phyloP scores from a whole-genome alignment of 2,113 vertebrate species.

The Campylorhamphus procurvoides region DNA sequence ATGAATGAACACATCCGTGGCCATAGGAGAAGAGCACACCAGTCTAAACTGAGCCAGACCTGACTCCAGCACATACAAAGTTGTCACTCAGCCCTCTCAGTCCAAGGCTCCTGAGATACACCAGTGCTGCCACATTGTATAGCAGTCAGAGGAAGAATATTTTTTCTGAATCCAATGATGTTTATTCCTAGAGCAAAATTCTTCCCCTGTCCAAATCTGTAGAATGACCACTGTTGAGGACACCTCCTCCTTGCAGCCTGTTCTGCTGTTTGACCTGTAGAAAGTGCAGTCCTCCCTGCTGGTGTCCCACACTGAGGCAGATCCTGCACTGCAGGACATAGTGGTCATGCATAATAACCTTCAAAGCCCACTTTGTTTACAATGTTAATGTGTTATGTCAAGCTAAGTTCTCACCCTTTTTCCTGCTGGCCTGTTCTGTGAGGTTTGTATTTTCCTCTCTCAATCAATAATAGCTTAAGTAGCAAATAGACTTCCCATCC shows the following conservation, averaged over 20 bases:
- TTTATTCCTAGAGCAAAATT: not conserved
- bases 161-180: not conserved
- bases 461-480: constrained; percentile 66
- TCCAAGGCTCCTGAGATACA: not conserved
- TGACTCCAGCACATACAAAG: not conserved
- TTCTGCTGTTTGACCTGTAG: not conserved
- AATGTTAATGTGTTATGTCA: constrained; percentile 26
- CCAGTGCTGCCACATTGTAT: not conserved
- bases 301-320: not conserved
- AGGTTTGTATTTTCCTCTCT: constrained; percentile 57
- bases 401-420: constrained; percentile 60
- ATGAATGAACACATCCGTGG: not conserved
- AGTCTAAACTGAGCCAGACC: not conserved
- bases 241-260: not conserved
- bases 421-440: constrained; percentile 14
- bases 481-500: not conserved
- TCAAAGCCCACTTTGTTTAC: constrained; percentile 37
- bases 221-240: not conserved
- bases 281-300: not conserved
- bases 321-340: not conserved
- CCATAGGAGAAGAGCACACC: not conserved
- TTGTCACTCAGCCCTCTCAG: not conserved
- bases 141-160: not conserved
- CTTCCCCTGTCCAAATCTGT: not conserved
- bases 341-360: not conserved